Percentiles rank a stretch among this genome's conserved stretches.
These are phyloP conservation scores for Campylorhamphus procurvoides DNA, from an alignment of 2,113 vertebrate species.

Conservation along the genomic window DNA sequence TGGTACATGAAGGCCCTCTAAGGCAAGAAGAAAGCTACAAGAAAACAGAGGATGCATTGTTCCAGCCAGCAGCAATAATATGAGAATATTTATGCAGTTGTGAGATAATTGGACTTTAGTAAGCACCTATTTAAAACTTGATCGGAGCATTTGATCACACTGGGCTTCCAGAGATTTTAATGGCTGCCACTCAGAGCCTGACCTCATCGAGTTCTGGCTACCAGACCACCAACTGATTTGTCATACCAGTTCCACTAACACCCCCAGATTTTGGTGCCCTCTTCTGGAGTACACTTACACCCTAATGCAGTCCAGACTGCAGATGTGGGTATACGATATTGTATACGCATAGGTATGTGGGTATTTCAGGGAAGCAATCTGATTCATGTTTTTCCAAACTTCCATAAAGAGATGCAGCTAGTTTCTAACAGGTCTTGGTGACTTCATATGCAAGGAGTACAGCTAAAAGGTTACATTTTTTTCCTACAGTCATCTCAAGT, in stretches of 20 bases:
- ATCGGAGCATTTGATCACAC: not conserved
- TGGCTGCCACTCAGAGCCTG: not conserved
- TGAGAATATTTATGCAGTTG: not conserved
- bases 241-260: not conserved
- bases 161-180: not conserved
- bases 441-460: not conserved
- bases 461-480: not conserved
- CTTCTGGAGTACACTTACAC: not conserved
- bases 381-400: not conserved
- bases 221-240: not conserved
- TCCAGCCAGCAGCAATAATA: not conserved
- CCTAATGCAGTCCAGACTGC: not conserved
- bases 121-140: accelerated
- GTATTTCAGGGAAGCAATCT: not conserved
- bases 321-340: not conserved
- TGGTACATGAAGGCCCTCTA: not conserved
- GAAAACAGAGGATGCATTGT: not conserved
- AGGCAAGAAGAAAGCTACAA: not conserved
- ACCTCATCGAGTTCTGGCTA: accelerated
- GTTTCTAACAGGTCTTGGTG: not conserved
- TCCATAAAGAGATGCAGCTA: not conserved
- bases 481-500: not conserved
- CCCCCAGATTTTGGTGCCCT: not conserved
- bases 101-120: not conserved
- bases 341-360: not conserved